Conservation (phyloP, 2,113 vertebrate genomes). For the Melanostigma gelatinosum region DNA sequence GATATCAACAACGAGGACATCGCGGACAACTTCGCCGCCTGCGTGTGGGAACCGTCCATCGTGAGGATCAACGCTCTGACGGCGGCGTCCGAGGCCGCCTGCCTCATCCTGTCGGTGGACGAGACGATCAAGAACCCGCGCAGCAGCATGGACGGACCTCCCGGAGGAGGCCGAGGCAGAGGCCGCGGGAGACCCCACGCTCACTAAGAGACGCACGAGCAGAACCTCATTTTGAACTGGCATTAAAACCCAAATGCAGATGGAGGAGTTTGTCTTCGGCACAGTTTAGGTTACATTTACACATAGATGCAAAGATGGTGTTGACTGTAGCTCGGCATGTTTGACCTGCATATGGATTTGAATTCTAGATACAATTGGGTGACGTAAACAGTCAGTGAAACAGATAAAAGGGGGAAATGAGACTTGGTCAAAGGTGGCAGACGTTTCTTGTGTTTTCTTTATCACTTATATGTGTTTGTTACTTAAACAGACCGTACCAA, state of each 20-base stretch:
- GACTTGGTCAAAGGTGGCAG: neutral
- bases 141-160: slow-evolving; percentile 81
- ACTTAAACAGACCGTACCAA: neutral
- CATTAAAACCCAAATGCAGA: slow-evolving; percentile 43
- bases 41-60: slow-evolving; percentile 94
- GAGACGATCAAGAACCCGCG: slow-evolving; percentile 97
- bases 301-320: neutral
- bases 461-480: slow-evolving; percentile 24
- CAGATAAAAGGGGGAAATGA: neutral
- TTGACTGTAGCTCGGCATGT: slow-evolving; percentile 1
- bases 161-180: slow-evolving; percentile 82
- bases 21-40: slow-evolving; percentile 90
- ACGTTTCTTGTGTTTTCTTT: slow-evolving; percentile 7
- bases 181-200: slow-evolving; percentile 87
- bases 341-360: slow-evolving; percentile 47
- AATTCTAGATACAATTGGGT: slow-evolving; percentile 32
- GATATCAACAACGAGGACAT: slow-evolving; percentile 97
- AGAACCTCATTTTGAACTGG: slow-evolving; percentile 20
- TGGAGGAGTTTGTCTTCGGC: neutral
- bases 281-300: neutral
- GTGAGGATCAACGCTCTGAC: slow-evolving; percentile 95
- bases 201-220: slow-evolving; percentile 69
- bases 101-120: slow-evolving; percentile 94
- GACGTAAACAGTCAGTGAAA: slow-evolving; percentile 22
- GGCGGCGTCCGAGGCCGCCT: slow-evolving; percentile 93